These are phyloP conservation scores for Thamnaconus septentrionalis DNA, from an alignment of 2,113 vertebrate species.

Conservation along the genomic window DNA sequence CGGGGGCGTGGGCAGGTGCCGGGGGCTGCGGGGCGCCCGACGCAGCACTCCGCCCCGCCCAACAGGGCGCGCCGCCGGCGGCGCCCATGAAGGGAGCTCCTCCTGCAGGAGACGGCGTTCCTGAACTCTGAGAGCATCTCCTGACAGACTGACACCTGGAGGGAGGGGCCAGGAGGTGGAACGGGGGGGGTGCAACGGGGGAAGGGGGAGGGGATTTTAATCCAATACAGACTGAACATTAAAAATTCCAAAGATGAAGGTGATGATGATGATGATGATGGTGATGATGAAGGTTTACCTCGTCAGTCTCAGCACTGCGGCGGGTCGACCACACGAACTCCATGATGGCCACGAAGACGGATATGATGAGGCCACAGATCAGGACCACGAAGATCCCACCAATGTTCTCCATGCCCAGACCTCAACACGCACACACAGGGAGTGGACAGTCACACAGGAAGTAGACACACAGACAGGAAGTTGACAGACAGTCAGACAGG, in stretches of 20 bases:
- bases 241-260: too few species aligned
- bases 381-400: constrained; percentile 90
- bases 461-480: background rate
- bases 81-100: constrained; percentile 81
- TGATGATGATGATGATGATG: too few species aligned
- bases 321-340: constrained; percentile 91
- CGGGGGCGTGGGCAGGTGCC: constrained; percentile 17
- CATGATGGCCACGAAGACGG: constrained; percentile 90
- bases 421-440: constrained; percentile 45
- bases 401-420: constrained; percentile 91
- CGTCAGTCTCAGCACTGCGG: constrained; percentile 83
- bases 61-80: constrained; percentile 72
- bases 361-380: constrained; percentile 90
- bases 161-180: constrained; percentile 8
- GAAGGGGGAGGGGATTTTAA: constrained; percentile 7
- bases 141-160: constrained; percentile 87
- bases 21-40: constrained; percentile 63
- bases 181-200: constrained; percentile 10
- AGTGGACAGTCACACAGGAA: background rate
- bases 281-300: constrained; percentile 75
- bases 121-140: constrained; percentile 89
- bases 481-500: background rate
- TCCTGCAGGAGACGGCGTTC: constrained; percentile 87
- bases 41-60: constrained; percentile 64
- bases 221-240: too few species aligned